Evolutionary conservation across 1,140 invertebrate species (phyloP).

Genomic region (Polypedilum vanderplanki): DNA sequence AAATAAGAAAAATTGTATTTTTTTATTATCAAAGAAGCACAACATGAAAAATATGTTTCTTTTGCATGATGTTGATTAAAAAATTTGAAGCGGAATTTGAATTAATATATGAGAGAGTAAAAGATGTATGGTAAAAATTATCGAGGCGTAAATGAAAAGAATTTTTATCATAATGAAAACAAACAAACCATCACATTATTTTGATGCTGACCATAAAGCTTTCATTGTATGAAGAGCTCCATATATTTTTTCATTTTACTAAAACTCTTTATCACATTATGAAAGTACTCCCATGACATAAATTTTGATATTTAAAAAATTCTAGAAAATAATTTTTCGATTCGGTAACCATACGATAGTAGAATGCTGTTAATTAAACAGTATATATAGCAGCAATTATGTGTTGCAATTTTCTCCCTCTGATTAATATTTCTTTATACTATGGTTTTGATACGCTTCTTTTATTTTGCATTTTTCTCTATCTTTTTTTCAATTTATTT

Average conservation of each 20-base stretch:
- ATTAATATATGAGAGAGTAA: slow-evolving; percentile 4
- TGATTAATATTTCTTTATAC: background rate
- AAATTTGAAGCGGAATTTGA: background rate
- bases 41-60: background rate
- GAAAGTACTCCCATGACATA: background rate
- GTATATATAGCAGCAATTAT: too few species aligned
- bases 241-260: background rate
- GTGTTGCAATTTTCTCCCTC: background rate
- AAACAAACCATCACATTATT: background rate
- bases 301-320: background rate
- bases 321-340: too few species aligned
- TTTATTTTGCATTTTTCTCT: slow-evolving; percentile 2
- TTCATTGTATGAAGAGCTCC: background rate
- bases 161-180: slow-evolving; percentile 29
- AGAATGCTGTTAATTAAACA: too few species aligned
- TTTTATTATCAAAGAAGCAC: background rate
- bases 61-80: slow-evolving; percentile 12
- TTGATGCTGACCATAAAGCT: background rate
- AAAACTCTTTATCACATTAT: background rate
- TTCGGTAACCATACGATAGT: too few species aligned
- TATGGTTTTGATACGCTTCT: slow-evolving; percentile 4
- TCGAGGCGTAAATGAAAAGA: slow-evolving; percentile 21
- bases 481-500: background rate
- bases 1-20: background rate
- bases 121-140: slow-evolving; percentile 30